Percentiles rank a stretch among this genome's conserved stretches.
Evolutionary conservation across 1,140 invertebrate genomes (phyloP).

Genomic region (Drosophila sturtevanti): DNA sequence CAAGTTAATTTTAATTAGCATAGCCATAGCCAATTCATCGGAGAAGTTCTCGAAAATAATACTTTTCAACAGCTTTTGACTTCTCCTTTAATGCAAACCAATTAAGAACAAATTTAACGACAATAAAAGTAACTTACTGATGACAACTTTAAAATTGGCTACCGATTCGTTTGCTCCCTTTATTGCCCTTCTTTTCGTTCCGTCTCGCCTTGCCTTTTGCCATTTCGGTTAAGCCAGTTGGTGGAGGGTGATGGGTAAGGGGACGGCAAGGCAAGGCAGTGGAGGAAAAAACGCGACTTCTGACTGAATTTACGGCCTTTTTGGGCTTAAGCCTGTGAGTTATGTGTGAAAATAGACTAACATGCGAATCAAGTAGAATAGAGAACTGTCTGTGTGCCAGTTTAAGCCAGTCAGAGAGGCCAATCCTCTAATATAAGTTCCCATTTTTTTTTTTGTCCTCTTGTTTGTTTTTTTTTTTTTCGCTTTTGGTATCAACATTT

Average conservation of each 20-base stretch:
- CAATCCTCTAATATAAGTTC: neutral
- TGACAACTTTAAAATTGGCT: conserved; percentile 58
- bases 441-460: neutral
- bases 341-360: conserved; percentile 50
- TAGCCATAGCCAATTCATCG: neutral
- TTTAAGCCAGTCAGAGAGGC: conserved; percentile 44
- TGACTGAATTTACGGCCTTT: conserved; percentile 50
- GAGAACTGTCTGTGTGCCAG: conserved; percentile 21
- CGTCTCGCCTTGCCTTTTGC: neutral
- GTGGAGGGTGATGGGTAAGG: neutral
- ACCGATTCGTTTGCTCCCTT: conserved; percentile 11
- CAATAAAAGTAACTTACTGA: conserved; percentile 32
- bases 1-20: too few relatives aligned
- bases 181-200: neutral
- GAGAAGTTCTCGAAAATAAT: neutral
- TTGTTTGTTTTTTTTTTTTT: neutral
- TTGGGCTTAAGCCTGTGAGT: conserved; percentile 48
- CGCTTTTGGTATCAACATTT: conserved; percentile 1
- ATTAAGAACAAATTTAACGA: conserved; percentile 41
- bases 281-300: conserved; percentile 32
- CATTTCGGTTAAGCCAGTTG: conserved; percentile 43
- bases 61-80: neutral
- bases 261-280: neutral
- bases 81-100: neutral
- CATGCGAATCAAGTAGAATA: conserved; percentile 26